phyloP scores from a whole-genome alignment of 2,113 vertebrate species.

The Rostratula benghalensis region DNA sequence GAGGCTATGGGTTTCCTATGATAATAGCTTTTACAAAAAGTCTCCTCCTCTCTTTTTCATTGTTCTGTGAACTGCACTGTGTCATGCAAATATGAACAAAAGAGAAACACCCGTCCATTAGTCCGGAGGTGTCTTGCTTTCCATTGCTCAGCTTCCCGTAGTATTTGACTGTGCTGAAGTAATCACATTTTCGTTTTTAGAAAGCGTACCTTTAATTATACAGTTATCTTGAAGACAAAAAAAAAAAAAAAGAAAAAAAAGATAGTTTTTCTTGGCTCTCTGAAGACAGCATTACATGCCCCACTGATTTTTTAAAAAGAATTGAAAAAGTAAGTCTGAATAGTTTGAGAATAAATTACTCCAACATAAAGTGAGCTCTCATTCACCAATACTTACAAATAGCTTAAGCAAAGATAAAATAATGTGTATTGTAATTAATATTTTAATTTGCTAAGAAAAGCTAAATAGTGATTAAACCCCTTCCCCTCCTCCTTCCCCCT shows the following conservation, averaged over 20 bases:
- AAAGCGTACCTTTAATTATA: slow-evolving; percentile 10
- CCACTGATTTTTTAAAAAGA: slow-evolving; percentile 50
- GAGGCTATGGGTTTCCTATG: neutral
- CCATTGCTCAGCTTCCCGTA: neutral
- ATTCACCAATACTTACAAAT: slow-evolving; percentile 61
- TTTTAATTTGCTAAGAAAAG: slow-evolving; percentile 79
- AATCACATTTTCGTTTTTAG: neutral
- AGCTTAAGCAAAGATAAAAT: slow-evolving; percentile 77
- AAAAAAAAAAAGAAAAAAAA: neutral
- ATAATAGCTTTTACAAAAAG: neutral
- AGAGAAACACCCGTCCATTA: slow-evolving; percentile 8
- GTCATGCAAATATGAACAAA: neutral
- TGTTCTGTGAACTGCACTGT: neutral
- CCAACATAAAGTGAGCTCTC: slow-evolving; percentile 18
- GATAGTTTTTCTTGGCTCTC: slow-evolving; percentile 45
- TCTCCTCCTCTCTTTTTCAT: neutral
- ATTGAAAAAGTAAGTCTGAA: slow-evolving; percentile 20
- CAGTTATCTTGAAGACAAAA: slow-evolving; percentile 40
- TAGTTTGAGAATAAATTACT: slow-evolving; percentile 65
- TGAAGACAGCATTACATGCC: slow-evolving; percentile 47
- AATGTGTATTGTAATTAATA: slow-evolving; percentile 79
- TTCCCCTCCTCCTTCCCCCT: slow-evolving; percentile 53
- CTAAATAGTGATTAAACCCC: slow-evolving; percentile 72
- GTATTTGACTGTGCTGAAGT: neutral
- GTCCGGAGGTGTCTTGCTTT: neutral